Percentiles rank a stretch among this genome's conserved stretches.
These are phyloP conservation scores for Nasua narica DNA, from an alignment of 2,797 vertebrate genomes.

Conservation along the genomic window DNA sequence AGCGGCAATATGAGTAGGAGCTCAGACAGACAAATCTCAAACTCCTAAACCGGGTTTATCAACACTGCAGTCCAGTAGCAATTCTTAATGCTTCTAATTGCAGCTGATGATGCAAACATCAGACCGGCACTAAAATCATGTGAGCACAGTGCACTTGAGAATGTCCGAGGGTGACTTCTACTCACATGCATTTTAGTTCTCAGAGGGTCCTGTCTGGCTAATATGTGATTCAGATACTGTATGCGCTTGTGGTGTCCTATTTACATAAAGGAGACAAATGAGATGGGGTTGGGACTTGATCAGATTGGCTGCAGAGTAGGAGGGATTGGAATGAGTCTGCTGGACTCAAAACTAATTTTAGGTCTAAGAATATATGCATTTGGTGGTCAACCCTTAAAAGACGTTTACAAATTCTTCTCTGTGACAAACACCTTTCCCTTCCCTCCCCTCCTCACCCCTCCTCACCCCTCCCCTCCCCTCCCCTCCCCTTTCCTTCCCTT, in stretches of 20 bases:
- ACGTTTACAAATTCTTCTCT: constrained; percentile 33
- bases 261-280: constrained; percentile 6
- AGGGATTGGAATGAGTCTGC: neutral
- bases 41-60: constrained; percentile 26
- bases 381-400: neutral
- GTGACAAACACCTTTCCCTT: neutral
- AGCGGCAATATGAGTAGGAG: neutral
- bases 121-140: neutral
- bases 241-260: neutral
- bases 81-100: constrained; percentile 22
- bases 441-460: too few species aligned
- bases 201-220: constrained; percentile 26
- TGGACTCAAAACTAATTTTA: constrained; percentile 28
- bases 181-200: neutral
- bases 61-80: neutral
- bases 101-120: neutral
- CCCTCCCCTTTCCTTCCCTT: too few species aligned
- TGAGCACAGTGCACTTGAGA: neutral
- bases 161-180: neutral
- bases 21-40: neutral
- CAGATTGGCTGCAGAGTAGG: neutral
- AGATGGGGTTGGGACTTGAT: neutral
- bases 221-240: neutral
- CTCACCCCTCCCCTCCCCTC: too few species aligned
- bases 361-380: constrained; percentile 11